Evolutionary conservation across 53 echinoderm and acorn worm species (phyloP), one percentile per base, ranked within the genome.

Genomic region (Luidia sarsii): DNA sequence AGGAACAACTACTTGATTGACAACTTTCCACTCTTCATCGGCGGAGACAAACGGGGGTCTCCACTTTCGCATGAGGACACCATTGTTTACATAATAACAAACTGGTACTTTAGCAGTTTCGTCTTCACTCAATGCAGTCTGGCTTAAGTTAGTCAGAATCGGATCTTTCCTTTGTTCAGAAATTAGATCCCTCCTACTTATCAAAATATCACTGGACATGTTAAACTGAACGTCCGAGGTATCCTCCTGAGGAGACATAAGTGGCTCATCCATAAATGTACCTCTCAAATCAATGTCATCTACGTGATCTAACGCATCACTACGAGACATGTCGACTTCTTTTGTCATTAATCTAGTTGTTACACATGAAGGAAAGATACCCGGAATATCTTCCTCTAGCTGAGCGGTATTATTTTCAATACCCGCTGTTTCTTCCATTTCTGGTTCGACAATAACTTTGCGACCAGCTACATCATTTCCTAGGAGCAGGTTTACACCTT

Each of bases 1-100:
- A 0, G 87, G 85, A 1, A 89, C 85, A 15, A 89, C 83, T 46
- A 87, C 57, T 33, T 90, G 90, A 25, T 51, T 48, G 7, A 46
- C 1, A 11, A 73, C 79, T 28, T 31, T 45, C 89, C 82, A 89
- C 34, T 86, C 86, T 16, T 92, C 79, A 61, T 80, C 33, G 9
- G 84, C 65, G 36, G 88, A 50, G 39, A 81, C 57, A 59, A 90
- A 56, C 50, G 92, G 83, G 13, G 86, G 87, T 33, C 83, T 56
- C 82, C 83, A 92, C 53, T 92, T 89, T 64, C 89, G 79, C 93
- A 90, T 89, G 11, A 89, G 81, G 24, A 93, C 79, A 7, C 82
- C 87, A 65, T 83, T 35, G 18, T 71, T 77, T 2, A 69, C 8
- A 11, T 27, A 69, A 32, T 18, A 69, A 49, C 51, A 69, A 5